Percentiles rank a stretch among this genome's conserved stretches.
Conservation (phyloP, 2,888 invertebrate species). For the Philhelius pedissequus region DNA sequence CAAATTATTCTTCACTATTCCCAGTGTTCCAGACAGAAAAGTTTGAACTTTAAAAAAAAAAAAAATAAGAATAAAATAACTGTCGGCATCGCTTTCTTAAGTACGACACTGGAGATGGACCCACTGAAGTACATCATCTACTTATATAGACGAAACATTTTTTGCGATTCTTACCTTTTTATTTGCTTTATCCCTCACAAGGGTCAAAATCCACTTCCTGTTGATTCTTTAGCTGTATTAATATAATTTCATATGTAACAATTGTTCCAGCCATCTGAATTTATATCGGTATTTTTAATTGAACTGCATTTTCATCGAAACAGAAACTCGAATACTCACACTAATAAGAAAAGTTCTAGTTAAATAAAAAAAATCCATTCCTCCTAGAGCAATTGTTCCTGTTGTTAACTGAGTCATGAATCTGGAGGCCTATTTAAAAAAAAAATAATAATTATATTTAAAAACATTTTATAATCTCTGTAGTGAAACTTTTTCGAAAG, state of each 20-base stretch:
- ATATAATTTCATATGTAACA: slow-evolving; percentile 78
- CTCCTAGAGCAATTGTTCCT: slow-evolving; percentile 80
- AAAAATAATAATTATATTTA: not conserved
- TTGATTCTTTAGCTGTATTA: slow-evolving; percentile 65
- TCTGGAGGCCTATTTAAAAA: slow-evolving; percentile 79
- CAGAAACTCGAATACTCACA: slow-evolving; percentile 74
- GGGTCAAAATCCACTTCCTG: slow-evolving; percentile 70
- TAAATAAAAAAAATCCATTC: slow-evolving; percentile 81
- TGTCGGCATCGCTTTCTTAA: no score
- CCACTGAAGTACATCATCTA: no score
- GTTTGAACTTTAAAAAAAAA: no score
- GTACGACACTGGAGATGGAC: no score
- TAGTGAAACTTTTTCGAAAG: not conserved
- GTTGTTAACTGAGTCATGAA: slow-evolving; percentile 80
- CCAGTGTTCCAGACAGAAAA: no score
- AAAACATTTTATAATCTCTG: not conserved
- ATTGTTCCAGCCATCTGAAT: slow-evolving; percentile 82
- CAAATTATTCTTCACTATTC: no score
- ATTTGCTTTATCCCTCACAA: slow-evolving; percentile 28
- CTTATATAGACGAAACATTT: no score
- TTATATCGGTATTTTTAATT: no score
- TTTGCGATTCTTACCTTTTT: not conserved
- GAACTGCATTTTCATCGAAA: no score
- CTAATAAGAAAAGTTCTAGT: slow-evolving; percentile 80
- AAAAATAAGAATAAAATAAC: no score